A percentile compares a stretch with the other conserved stretches of the same genome.
Evolutionary conservation across 2,113 vertebrate genomes (phyloP).

Genomic region (Microtus richardsoni): DNA sequence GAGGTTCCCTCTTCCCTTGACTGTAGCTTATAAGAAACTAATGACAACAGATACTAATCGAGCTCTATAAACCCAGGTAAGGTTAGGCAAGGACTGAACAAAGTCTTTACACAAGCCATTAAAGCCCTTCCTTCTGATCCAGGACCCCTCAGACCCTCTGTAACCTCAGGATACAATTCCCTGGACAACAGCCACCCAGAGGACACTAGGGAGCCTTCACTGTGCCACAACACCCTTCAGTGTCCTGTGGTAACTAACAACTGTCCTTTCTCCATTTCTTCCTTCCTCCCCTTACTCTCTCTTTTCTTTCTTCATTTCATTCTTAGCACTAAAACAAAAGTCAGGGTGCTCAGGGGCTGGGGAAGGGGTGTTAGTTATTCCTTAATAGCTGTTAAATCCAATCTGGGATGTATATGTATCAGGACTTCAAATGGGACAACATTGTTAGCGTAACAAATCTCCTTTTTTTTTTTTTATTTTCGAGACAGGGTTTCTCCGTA

Average conservation of each 20-base stretch:
- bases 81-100: background rate
- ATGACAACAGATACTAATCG: too few relatives aligned
- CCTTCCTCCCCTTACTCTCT: background rate
- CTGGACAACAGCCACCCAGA: background rate
- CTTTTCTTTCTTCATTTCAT: background rate
- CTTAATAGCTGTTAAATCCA: background rate
- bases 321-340: background rate
- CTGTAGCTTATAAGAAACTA: background rate
- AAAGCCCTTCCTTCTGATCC: background rate
- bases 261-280: background rate
- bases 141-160: background rate
- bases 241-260: background rate
- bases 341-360: background rate
- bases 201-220: too few relatives aligned
- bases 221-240: background rate
- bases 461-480: too few relatives aligned
- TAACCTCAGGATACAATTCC: background rate
- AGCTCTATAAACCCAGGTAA: background rate
- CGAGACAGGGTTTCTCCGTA: too few relatives aligned
- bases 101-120: background rate
- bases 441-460: background rate
- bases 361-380: background rate
- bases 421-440: background rate
- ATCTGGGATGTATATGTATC: background rate
- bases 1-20: background rate